Evolutionary conservation across 2,888 invertebrate species (phyloP), one percentile per base, ranked within the genome.

Genomic region (Opisthograptis luteolata): DNA sequence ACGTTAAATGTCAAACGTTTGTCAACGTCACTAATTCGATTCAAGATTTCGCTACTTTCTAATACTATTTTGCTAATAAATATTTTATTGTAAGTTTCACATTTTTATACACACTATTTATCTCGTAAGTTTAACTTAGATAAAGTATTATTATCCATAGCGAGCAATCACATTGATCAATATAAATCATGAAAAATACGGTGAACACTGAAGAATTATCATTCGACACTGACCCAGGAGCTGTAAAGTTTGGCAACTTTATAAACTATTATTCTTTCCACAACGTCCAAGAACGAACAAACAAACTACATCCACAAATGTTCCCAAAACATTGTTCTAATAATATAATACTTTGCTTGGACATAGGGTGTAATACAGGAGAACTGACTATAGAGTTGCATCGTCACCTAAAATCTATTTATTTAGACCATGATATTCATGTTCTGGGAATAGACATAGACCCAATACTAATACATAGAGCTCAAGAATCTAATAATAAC

Each of bases 261-360:
- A 96, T 96, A 50, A 96, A 97, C 83, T 97, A 97, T 76, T 97
- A 97, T 76, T 89, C 94, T 60, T 97, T 97, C 72, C 94, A 96
- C 82, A 92, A 94, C 42, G 92, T 94, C 14, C 88, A 92, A 48
- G 93, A 94, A 61, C 92, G 97, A 69, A 88, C 94, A 32, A 84
- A 91, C 37, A 87, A 94, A 62, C 84, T 97, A 58, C 60, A 80
- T 49, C 50, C 68, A 39, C 44, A 65, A 25, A 90, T 90, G 87
- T 87, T 90, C 58, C 77, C 81, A 24, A 30, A 25, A 15, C 49
- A 54, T 14, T 22, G 54, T 17, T 42, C 58, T 9, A 63, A 76
- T 37, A 62, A 67, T 37, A 58, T n/a, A n/a, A n/a, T 93, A 52
- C 47, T 93, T 12, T 93, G 93, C 48, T 87, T 96, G 45, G 95